A percentile compares a stretch with the other conserved stretches of the same genome.
phyloP scores from a whole-genome alignment of 1,140 invertebrate species.

The Paralvinella palmiformis region DNA sequence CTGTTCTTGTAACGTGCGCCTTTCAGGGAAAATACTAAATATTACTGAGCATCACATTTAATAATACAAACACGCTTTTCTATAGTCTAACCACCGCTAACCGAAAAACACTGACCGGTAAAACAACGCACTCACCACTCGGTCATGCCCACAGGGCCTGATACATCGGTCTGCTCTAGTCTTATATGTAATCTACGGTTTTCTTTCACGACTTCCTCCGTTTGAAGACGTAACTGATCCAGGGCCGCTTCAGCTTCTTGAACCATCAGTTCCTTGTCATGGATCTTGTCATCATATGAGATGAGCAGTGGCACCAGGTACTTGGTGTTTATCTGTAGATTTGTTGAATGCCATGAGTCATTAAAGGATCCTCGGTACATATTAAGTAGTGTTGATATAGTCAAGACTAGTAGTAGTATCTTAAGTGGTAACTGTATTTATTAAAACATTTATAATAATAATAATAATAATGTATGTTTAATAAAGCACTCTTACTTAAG shows the following conservation, averaged over 20 bases:
- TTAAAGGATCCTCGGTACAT: not conserved
- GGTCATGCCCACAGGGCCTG: constrained; percentile 29
- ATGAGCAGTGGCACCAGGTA: constrained; percentile 45
- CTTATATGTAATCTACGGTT: constrained; percentile 35
- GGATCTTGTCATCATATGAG: constrained; percentile 43
- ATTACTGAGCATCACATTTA: not conserved
- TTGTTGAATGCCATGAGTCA: not conserved
- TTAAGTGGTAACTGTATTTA: no score
- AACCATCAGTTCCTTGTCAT: constrained; percentile 37
- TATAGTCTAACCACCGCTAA: no score
- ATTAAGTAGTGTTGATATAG: no score
- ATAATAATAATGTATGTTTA: not conserved
- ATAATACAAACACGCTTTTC: no score
- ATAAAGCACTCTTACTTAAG: not conserved
- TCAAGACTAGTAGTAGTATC: no score
- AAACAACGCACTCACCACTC: constrained; percentile 35
- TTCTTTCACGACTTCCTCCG: constrained; percentile 39
- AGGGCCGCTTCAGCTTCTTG: constrained; percentile 29
- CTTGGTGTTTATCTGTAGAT: constrained; percentile 33
- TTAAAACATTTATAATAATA: not conserved
- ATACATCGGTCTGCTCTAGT: constrained; percentile 25
- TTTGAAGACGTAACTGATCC: constrained; percentile 26
- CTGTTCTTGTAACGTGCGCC: constrained; percentile 44
- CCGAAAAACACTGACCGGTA: no score
- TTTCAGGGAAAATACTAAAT: constrained; percentile 14